Base-by-base conservation (phyloP, 2,888 invertebrate genomes). In the Platerodrilus igneus region DNA sequence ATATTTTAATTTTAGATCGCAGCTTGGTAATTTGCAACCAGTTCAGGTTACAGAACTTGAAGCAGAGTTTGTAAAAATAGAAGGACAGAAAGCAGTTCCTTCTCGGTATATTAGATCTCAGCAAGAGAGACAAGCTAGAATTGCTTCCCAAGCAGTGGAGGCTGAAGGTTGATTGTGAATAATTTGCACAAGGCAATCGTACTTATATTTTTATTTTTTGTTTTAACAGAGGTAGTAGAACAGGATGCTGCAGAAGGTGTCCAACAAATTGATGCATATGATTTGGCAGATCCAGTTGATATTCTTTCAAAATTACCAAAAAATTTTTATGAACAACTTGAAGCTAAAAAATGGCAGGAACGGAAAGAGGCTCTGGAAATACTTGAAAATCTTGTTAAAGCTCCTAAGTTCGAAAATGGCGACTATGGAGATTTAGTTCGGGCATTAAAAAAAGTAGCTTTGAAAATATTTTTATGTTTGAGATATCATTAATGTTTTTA, bases 291-390 rank as follows among this genome's bases (percentile, higher is more conserved):
- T 54, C 88, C 96, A 0, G 92, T 94, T 28, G 94, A 99, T 61
- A 89, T 99, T 50, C 66, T 97, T 1, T 84, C 90, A 0, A 89
- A 92, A 63, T 69, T 99, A 19, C 94, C 96, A 0, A 91, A 92
- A 69, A 93, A 96, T 67, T 97, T 96, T 67, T 93, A 85, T 62
- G 94, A 95, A 3, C 90, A 94, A 64, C 65, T 90, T 3, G 93
- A 97, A 57, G 89, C 89, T 0, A 95, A 92, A 67, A 96, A 93
- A 61, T 99, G 95, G 99, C 91, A 91, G 61, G 91, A 96, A 39
- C 74, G 99, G 16, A 95, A 94, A 62, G 95, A 96, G 62, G 86
- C 86, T 0, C 66, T 99, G 8, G 96, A 96, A 54, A 73, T 75
- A 0, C 64, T 96, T 7, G 89, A 92, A 49, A 78, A 77, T 48